Base-by-base conservation (phyloP, 2,113 vertebrate genomes). In the Hipposideros armiger region DNA sequence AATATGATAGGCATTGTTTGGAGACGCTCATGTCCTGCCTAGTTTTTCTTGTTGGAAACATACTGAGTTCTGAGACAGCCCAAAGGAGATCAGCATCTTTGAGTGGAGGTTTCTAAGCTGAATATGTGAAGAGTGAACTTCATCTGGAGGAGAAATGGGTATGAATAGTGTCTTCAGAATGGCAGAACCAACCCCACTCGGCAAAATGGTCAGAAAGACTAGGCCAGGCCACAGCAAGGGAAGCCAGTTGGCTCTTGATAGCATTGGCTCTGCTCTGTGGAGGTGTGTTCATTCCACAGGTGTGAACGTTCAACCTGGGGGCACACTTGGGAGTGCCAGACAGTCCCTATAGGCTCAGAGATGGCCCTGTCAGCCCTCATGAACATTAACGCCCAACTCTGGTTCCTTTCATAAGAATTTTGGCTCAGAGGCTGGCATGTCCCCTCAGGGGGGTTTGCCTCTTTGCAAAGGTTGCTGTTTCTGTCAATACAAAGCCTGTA, bases 21-120 rank as follows among this genome's bases (percentile, higher is more conserved):
- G 66, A 66, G 85, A 64, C 36, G 7, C 22, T 78, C 45, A 73
- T 30, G 60, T 82, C 15, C 78, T 69, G n/a, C 19, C 58, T 58
- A 45, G 11, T 66, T 95, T 54, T 94, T 62, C 78, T 92, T 78
- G 78, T 67, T 76, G 54, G 50, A 93, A 97, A 90, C n/a, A 76
- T 30, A 40, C 17, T 30, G 14, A 42, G 14, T 70, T 82, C 11
- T 36, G 64, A 95, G 66, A 80, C 28, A 95, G 47, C 50, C 70
- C 42, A n/a, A 64, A 94, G 42, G 47, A 81, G 62, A 83, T 32
- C 26, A 66, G 16, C 30, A 62, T 92, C n/a, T 90, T 84, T 66
- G 91, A 50, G 56, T 36, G 50, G 19, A 58, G 24, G 16, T 78
- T 90, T 94, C 45, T 74, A 89, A 92, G 69, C 5, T 87, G 74